A percentile compares a stretch with the other conserved stretches of the same genome.
Evolutionary conservation across 2,888 invertebrate genomes (phyloP).

Genomic region (Chromoteleia sp.): DNA sequence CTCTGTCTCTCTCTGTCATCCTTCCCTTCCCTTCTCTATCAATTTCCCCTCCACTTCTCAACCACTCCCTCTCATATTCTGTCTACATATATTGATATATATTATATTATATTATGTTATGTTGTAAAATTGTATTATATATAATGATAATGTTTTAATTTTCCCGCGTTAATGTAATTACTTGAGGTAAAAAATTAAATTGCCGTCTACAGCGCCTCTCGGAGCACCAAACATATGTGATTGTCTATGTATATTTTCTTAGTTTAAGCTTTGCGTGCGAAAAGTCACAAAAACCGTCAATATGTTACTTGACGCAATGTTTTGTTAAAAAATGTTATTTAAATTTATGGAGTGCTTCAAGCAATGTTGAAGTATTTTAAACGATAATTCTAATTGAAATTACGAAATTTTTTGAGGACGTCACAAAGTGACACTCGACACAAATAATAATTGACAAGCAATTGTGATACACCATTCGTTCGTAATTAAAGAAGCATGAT

Average conservation of each 20-base stretch:
- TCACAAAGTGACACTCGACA: constrained; percentile 20
- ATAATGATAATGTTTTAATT: constrained; percentile 16
- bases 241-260: constrained; percentile 18
- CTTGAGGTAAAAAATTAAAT: too few relatives aligned
- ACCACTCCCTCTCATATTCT: too few relatives aligned
- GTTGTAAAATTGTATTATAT: too few relatives aligned
- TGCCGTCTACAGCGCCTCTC: neutral
- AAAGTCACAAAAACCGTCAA: constrained; percentile 43
- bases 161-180: constrained; percentile 11
- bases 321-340: constrained; percentile 9
- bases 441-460: constrained; percentile 31
- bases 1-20: too few relatives aligned
- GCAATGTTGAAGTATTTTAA: neutral
- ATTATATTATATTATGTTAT: too few relatives aligned
- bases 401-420: constrained; percentile 1
- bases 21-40: too few relatives aligned
- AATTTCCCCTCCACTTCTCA: too few relatives aligned
- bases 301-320: constrained; percentile 37
- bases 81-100: too few relatives aligned
- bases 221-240: neutral
- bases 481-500: constrained; percentile 80
- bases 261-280: constrained; percentile 14
- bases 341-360: constrained; percentile 10
- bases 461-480: constrained; percentile 29
- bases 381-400: neutral